These are phyloP conservation scores for Lepus americanus DNA, from an alignment of 2,113 vertebrate species.

Conservation along the genomic window DNA sequence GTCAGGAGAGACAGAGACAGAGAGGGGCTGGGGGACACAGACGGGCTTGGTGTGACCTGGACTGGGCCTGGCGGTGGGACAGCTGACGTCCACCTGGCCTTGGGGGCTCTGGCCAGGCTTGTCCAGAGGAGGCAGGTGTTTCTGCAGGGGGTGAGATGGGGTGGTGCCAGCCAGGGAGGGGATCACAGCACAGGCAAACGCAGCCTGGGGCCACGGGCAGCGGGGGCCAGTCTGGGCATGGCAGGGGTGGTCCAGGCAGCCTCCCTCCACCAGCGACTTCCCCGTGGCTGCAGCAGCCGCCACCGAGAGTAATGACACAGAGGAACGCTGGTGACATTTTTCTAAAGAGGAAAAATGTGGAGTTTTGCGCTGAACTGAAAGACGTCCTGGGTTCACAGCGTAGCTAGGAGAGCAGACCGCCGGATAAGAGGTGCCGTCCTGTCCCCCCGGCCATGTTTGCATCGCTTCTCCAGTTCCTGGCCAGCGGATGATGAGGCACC, in stretches of 20 bases:
- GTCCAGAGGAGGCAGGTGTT: rapidly evolving
- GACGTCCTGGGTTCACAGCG: conserved; percentile 87
- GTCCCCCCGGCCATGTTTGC: conserved; percentile 77
- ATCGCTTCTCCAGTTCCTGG: conserved; percentile 75
- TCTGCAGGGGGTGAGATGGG: conserved; percentile 78
- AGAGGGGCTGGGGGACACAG: neutral
- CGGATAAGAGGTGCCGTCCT: conserved; percentile 83
- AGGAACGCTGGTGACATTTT: conserved; percentile 89
- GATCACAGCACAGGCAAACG: conserved; percentile 89
- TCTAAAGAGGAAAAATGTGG: conserved; percentile 90
- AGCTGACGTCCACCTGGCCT: neutral
- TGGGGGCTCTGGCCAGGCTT: rapidly evolving
- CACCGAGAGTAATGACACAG: conserved; percentile 86
- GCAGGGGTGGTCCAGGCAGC: conserved; percentile 84
- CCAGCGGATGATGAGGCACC: rapidly evolving
- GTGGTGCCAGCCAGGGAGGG: conserved; percentile 58
- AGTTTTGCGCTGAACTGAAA: conserved; percentile 88
- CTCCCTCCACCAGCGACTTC: conserved; percentile 75
- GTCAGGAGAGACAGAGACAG: neutral
- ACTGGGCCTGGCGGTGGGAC: neutral
- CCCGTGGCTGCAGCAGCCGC: conserved; percentile 81
- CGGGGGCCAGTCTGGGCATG: conserved; percentile 79
- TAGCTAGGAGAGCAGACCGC: conserved; percentile 86
- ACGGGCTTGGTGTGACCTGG: neutral
- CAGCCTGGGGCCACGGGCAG: conserved; percentile 90